Evolutionary conservation across 2,888 invertebrate genomes (phyloP), one percentile per base, ranked within the genome.

Genomic region (Mimas tiliae): DNA sequence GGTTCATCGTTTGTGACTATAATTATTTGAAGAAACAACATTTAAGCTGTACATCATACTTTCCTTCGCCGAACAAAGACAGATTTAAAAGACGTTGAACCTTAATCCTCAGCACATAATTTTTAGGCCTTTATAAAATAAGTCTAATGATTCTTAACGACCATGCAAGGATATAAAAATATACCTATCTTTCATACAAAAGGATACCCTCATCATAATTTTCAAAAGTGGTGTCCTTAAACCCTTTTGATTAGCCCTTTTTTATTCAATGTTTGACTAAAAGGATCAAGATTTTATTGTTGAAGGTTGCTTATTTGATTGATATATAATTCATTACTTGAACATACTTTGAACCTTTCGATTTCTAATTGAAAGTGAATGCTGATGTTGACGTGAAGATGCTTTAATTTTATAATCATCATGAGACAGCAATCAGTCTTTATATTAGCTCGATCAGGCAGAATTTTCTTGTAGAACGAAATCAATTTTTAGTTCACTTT

Each of bases 61-160:
- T 58, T 58, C 38, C 19, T 19, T 38, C 42, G 19, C 19, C 19
- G 16, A 16, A 55, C 50, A 50, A 38, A 55, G 34, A 4, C 38
- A 38, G 9, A 55, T 55, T 38, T 16, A 34, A 55, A 55, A 55
- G 55, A 7, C 55, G 34, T 55, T 55, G 55, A 55, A 55, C 55
- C 38, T 34, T 16, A 12, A 42, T 58, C 12, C 11, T 12, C n/a
- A n/a, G 12, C 6, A 42, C 6, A 3, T 16, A 34, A 11, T 58
- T 55, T 58, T 58, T 42, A 34, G 27, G 14, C 19, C 12, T 19
- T 42, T 58, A 42, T 58, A 19, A 21, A 19, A n/a, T 19, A 16
- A 38, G 11, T 38, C 42, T 19, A 42, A 50, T 50, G 38, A 19
- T 58, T 6, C 1, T 38, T 38, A 52, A 12, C 58, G 11, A 14